Evolutionary conservation across 2,113 vertebrate species (phyloP), one percentile per base, ranked within the genome.

Genomic region (Urocynchramus pylzowi): DNA sequence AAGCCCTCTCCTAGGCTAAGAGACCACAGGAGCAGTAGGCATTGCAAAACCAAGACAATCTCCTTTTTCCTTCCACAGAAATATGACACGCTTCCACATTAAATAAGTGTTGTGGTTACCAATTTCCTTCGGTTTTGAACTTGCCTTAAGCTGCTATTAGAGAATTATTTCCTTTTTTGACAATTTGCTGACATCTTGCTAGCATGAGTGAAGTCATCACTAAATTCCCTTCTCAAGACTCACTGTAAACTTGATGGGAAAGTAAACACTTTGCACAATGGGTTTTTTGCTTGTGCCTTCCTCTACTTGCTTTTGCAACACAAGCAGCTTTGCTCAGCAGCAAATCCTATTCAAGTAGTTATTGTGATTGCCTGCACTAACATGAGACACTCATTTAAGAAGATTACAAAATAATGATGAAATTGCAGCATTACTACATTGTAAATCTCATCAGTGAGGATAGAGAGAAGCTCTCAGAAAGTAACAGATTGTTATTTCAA

Each of bases 331-430:
- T 79, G 31, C 81, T 78, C 74, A 82, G 84, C 87, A 94, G 87
- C 91, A 95, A 94, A 95, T 84, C 84, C 87, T 91, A 91, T 87
- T 92, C 84, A 73, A 96, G 81, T 69, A 79, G 89, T 91, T 96
- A 89, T 68, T 96, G 77, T 87, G 81, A 95, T 93, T 93, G 89
- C 93, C 75, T 93, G 94, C 96, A 71, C 84, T 87, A 94, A 90
- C 89, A 94, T 52, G 84, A 97, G 89, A 93, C 95, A 79, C 84
- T 87, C 81, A 27, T 97, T 96, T 96, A 95, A 96, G 89, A 89
- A 95, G 95, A 97, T 97, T 96, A 96, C 95, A 95, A 96, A 95
- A 95, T 96, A 95, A 95, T 95, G 95, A 96, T 96, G 95, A 95
- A 95, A 95, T 89, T 96, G 88, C 83, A 93, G 83, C 86, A 89